Evolutionary conservation across 35 echinoderm and acorn worm genomes (phyloP), one percentile per base, ranked within the genome.

Genomic region (Heliocidaris erythrogramma): DNA sequence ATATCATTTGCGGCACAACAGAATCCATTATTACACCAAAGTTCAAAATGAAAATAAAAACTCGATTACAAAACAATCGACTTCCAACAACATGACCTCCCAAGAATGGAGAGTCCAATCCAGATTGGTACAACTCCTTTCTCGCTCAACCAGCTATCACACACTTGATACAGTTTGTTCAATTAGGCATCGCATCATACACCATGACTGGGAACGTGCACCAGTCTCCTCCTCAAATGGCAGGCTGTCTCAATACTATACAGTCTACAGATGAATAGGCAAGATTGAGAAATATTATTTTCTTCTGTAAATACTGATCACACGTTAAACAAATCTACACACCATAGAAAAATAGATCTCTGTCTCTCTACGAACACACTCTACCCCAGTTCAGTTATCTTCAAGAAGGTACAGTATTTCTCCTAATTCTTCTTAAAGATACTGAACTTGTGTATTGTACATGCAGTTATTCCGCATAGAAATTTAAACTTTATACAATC

Each of bases 121-220:
- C 65, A 78, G 65, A 78, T 24, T 78, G 65, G 65, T 78, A 18
- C 21, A 17, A 78, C 14, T 18, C 17, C 65, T 24, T 18, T 78
- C 27, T 78, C 65, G 21, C 65, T 78, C 27, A 24, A 78, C 65
- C 18, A 78, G 65, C 65, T 27, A 78, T 78, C 65, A 78, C 65
- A 78, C 65, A 78, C 65, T 78, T 78, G 65, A 78, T 78, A 78
- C 65, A 78, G 21, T 78, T 78, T 78, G 65, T 78, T 78, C 65
- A 78, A 78, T 78, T 78, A 78, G 65, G 65, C 65, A 78, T 78
- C 65, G 65, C 65, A 78, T 78, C 65, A 78, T 78, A 78, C 65
- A 29, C 65, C 65, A 78, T 6, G 65, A 78, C 21, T 27, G 65
- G 65, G 65, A 78, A 21, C 65, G 8, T 27, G 65, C 65, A 78